phyloP scores from a whole-genome alignment of 1,140 invertebrate species.

The Brachionus plicatilis region DNA sequence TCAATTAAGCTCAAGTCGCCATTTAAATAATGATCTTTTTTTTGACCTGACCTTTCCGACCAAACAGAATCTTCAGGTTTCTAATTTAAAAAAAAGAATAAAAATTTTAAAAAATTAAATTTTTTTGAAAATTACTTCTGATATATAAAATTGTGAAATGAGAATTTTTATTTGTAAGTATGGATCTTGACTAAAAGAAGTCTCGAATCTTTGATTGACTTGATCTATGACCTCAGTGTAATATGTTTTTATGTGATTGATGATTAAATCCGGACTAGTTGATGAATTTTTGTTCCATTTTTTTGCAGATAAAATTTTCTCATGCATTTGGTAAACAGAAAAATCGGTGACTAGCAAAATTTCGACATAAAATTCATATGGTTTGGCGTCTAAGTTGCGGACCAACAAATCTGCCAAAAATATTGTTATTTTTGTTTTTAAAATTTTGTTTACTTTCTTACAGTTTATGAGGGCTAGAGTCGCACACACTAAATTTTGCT shows the following conservation, averaged over 20 bases:
- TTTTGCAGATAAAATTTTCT: background rate
- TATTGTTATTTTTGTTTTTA: background rate
- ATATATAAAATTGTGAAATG: background rate
- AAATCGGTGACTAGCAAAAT: background rate
- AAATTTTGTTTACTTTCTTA: background rate
- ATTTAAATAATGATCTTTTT: background rate
- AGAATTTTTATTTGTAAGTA: background rate
- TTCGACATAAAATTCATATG: background rate
- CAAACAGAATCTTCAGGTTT: background rate
- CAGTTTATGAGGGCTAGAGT: background rate
- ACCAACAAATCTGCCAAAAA: background rate
- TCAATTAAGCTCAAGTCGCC: background rate
- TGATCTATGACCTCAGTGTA: constrained; percentile 4
- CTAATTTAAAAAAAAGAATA: background rate
- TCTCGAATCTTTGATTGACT: background rate
- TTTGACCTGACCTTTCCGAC: background rate
- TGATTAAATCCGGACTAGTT: background rate
- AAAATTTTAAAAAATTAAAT: background rate
- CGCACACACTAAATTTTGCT: background rate
- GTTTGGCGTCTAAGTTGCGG: background rate
- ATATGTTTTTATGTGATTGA: constrained; percentile 10
- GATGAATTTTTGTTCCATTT: background rate
- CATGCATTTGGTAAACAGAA: constrained; percentile 13
- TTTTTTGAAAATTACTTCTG: background rate
- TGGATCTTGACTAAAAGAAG: background rate